Conservation (phyloP, 2,888 invertebrate species). For the Drosophila ochracea region DNA sequence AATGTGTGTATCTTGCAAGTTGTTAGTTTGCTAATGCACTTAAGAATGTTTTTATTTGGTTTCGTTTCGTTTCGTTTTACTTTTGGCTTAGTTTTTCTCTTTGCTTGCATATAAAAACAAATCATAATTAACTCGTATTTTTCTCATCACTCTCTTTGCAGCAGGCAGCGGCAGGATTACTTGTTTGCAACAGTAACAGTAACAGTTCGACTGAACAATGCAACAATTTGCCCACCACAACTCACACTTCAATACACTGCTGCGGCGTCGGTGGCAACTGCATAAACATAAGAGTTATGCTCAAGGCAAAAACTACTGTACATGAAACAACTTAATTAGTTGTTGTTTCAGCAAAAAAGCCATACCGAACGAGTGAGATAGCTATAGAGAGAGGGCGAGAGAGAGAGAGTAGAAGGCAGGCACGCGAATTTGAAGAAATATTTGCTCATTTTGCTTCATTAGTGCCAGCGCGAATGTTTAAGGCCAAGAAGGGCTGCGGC, state of each 20-base stretch:
- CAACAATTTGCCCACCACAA: conserved; percentile 63
- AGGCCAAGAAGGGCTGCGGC: conserved; percentile 51
- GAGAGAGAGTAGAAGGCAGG: conserved; percentile 15
- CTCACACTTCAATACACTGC: conserved; percentile 65
- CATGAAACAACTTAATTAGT: conserved; percentile 81
- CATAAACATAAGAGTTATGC: conserved; percentile 69
- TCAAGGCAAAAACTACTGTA: conserved; percentile 72
- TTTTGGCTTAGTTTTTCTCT: not conserved
- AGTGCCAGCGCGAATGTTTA: conserved; percentile 66
- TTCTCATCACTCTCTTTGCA: conserved; percentile 16
- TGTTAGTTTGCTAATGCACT: conserved; percentile 34
- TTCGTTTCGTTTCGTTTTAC: not conserved
- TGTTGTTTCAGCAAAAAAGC: conserved; percentile 61
- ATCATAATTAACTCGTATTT: conserved; percentile 58
- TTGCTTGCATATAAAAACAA: conserved; percentile 14
- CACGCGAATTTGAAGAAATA: conserved; percentile 66
- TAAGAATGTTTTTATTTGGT: conserved; percentile 3
- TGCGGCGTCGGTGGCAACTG: conserved; percentile 53
- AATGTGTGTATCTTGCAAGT: conserved; percentile 5
- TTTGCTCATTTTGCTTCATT: conserved; percentile 77
- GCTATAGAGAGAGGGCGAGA: not conserved
- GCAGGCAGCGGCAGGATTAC: conserved; percentile 38
- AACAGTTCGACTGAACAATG: conserved; percentile 61
- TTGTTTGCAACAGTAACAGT: conserved; percentile 28
- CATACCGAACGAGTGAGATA: not conserved